phyloP scores from a whole-genome alignment of 2,888 invertebrate genomes.

The Hyles lineata region DNA sequence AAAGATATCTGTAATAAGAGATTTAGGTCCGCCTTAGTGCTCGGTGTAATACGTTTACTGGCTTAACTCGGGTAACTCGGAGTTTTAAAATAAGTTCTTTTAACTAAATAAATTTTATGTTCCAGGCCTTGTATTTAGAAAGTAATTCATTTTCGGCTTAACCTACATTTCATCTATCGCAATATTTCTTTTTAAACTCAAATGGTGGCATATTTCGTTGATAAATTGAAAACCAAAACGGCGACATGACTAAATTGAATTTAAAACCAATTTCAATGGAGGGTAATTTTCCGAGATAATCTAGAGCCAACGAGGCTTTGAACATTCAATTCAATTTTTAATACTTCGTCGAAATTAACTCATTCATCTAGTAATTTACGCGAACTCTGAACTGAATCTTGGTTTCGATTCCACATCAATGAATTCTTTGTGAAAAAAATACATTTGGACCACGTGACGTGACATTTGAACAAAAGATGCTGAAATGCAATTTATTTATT shows the following conservation, averaged over 20 bases:
- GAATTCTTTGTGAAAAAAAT: too few relatives aligned
- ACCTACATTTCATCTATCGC: conserved; percentile 3
- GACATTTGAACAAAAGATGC: too few relatives aligned
- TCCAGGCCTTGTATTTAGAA: background rate
- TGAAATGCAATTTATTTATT: too few relatives aligned
- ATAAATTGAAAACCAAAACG: conserved; percentile 7
- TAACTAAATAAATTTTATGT: background rate
- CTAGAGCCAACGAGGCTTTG: background rate
- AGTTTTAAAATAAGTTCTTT: background rate
- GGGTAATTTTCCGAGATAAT: conserved; percentile 6
- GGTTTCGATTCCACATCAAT: too few relatives aligned
- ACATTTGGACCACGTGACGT: too few relatives aligned
- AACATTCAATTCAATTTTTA: background rate
- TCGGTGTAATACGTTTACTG: background rate
- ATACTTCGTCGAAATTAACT: background rate
- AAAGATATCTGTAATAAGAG: conserved; percentile 21
- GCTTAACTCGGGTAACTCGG: background rate
- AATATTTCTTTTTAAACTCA: background rate
- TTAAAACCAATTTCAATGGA: conserved; percentile 19
- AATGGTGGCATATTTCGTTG: background rate
- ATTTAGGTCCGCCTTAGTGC: background rate
- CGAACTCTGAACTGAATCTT: too few relatives aligned
- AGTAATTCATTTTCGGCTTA: conserved; percentile 10
- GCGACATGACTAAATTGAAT: conserved; percentile 1
- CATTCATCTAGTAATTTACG: too few relatives aligned